Conservation (phyloP, 2,888 invertebrate species). For the Amphipyra tragopoginis region DNA sequence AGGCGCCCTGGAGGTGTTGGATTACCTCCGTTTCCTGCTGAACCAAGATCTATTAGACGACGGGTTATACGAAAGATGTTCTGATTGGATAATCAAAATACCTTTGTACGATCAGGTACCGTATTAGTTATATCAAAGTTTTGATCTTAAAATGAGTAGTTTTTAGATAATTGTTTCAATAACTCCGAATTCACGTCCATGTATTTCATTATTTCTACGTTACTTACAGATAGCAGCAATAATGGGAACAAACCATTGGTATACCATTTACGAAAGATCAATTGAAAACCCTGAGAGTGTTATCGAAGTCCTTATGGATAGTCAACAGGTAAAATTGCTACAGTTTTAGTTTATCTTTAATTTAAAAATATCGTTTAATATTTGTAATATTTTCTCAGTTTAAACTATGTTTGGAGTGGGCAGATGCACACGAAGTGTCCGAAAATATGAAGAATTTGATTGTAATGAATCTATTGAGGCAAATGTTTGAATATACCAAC, state of each 20-base stretch:
- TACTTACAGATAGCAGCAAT: conserved; percentile 87
- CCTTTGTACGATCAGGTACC: conserved; percentile 91
- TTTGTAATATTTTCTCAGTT: conserved; percentile 80
- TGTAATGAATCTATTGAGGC: conserved; percentile 87
- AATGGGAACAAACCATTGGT: conserved; percentile 90
- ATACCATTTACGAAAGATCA: conserved; percentile 89
- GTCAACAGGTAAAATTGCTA: conserved; percentile 81
- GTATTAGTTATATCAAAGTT: background rate
- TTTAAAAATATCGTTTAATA: background rate
- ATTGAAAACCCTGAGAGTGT: conserved; percentile 87
- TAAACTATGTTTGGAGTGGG: conserved; percentile 92
- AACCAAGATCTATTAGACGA: conserved; percentile 81
- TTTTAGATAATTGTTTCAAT: no score
- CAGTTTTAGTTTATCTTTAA: background rate
- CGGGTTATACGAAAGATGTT: conserved; percentile 83
- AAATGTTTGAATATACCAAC: conserved; percentile 88
- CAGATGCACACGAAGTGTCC: conserved; percentile 91
- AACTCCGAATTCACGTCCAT: no score
- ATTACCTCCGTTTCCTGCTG: conserved; percentile 83
- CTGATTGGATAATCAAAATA: conserved; percentile 90
- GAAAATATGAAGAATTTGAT: conserved; percentile 89
- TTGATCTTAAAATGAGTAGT: no score
- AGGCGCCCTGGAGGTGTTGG: conserved; percentile 87
- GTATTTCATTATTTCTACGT: background rate
- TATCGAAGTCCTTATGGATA: conserved; percentile 88